Base-by-base conservation (phyloP, 2,113 vertebrate genomes). In the Cryptotis parvus region DNA sequence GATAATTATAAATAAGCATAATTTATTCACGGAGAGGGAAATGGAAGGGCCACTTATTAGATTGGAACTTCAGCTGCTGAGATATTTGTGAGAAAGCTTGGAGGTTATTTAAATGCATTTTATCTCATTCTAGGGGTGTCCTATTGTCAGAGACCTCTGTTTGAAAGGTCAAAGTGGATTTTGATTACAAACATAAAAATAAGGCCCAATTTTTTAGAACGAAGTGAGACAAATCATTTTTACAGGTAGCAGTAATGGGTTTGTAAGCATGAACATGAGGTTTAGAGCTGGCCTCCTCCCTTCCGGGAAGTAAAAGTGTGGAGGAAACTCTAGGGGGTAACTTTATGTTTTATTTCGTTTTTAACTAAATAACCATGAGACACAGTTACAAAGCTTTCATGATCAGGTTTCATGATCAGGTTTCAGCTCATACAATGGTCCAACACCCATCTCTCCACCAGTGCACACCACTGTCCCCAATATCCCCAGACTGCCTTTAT, bases 241-340 rank as follows among this genome's bases (percentile, higher is more conserved):
- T 20, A 3, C 4, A 9, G 10, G 9, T 1, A 84, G 11, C n/a
- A 65, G 26, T 27, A 39, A 49, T 35, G 35, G 6, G 14, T 26
- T 39, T 8, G 7, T 65, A 63, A 49, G 9, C 68, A 2, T 33
- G 49, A 73, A 12, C 33, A 43, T 33, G 4, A 55, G 22, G 6
- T 18, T 69, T 27, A 0, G 0, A 9, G 22, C 3, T 2, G 4
- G 2, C 41, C 26, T 4, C 39, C 66, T 55, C 2, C 10, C 24
- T 24, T 8, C 6, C 6, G 26, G 8, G 12, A 0, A 3, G 11
- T 9, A 1, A 20, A 5, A 26, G 5, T 0, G 0, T 20, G 3
- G 11, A 24, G 7, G 11, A 8, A 31, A 1, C 1, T 58, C 22
- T 58, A 20, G 55, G 52, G 55, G 18, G 6, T 83, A 55, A 74